These are phyloP conservation scores for Parauchenoglanis ngamensis DNA, from an alignment of 2,797 vertebrate genomes.

Conservation along the genomic window DNA sequence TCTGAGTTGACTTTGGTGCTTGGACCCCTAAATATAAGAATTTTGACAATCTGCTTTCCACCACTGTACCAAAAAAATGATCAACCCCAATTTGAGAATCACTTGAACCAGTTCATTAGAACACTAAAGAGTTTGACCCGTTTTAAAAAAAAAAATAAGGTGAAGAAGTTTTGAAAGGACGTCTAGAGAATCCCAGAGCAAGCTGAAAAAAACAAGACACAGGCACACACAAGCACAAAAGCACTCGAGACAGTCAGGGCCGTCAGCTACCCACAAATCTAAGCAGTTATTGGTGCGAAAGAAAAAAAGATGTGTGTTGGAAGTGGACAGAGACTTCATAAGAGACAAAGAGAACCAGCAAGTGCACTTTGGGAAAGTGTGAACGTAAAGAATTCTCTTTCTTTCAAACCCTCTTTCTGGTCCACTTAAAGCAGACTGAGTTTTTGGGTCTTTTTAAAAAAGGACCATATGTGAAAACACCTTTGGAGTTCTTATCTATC, in stretches of 20 bases:
- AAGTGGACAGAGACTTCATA: background rate
- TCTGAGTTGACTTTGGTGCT: background rate
- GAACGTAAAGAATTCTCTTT: background rate
- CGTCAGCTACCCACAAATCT: background rate
- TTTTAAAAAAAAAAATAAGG: background rate
- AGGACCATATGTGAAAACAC: background rate
- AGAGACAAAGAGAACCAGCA: background rate
- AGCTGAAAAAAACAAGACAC: background rate
- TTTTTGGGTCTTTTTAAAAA: conserved; percentile 3
- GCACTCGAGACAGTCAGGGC: background rate
- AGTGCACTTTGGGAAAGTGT: background rate
- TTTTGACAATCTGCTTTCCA: background rate
- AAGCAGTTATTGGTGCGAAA: background rate
- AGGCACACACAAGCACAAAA: background rate
- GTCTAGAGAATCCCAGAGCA: background rate
- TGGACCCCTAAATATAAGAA: background rate
- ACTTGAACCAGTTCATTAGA: background rate
- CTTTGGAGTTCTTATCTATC: conserved; percentile 37
- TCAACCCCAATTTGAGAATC: background rate
- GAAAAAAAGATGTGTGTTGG: background rate
- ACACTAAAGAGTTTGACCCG: background rate
- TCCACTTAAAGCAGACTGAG: background rate
- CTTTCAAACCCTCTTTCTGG: background rate
- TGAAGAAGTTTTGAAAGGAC: background rate
- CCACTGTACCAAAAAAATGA: background rate